phyloP scores from a whole-genome alignment of 2,113 vertebrate species.

The Callionymus lyra region DNA sequence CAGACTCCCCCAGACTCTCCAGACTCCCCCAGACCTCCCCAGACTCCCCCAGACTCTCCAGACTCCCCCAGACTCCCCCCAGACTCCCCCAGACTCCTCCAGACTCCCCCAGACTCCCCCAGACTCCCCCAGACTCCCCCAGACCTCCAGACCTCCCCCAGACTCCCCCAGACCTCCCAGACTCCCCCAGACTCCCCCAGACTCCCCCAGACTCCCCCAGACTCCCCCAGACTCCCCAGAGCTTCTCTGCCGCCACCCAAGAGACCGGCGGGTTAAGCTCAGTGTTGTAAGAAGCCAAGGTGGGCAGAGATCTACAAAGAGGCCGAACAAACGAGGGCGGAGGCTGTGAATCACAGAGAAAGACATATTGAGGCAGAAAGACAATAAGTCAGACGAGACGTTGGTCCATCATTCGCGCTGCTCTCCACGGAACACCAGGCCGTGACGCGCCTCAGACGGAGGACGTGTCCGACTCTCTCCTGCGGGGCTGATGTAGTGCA shows the following conservation, averaged over 20 bases:
- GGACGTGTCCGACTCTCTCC: conserved; percentile 41
- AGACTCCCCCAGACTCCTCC: conserved; percentile 3
- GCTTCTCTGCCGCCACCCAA: too few species aligned
- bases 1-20: not conserved
- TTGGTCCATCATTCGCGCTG: conserved; percentile 21
- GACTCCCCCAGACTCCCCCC: not conserved
- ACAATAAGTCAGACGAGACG: conserved; percentile 32
- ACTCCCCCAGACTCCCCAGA: conserved; percentile 6
- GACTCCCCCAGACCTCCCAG: not conserved
- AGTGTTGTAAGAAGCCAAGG: conserved; percentile 9
- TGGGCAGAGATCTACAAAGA: conserved; percentile 15
- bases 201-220: not conserved
- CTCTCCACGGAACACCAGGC: conserved; percentile 6
- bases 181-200: conserved; percentile 1
- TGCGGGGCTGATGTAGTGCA: conserved; percentile 52
- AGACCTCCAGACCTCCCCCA: conserved; percentile 1
- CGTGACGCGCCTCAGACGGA: conserved; percentile 40
- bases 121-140: conserved; percentile 1
- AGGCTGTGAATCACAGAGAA: conserved; percentile 11
- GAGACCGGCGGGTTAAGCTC: conserved; percentile 14
- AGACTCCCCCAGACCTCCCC: too few species aligned
- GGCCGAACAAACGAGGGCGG: conserved; percentile 4
- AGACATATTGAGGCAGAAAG: conserved; percentile 29
- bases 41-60: conserved; percentile 4
- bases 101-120: not conserved